A percentile compares a stretch with the other conserved stretches of the same genome.
phyloP scores from a whole-genome alignment of 2,888 invertebrate genomes.

The Oscheius sp. region DNA sequence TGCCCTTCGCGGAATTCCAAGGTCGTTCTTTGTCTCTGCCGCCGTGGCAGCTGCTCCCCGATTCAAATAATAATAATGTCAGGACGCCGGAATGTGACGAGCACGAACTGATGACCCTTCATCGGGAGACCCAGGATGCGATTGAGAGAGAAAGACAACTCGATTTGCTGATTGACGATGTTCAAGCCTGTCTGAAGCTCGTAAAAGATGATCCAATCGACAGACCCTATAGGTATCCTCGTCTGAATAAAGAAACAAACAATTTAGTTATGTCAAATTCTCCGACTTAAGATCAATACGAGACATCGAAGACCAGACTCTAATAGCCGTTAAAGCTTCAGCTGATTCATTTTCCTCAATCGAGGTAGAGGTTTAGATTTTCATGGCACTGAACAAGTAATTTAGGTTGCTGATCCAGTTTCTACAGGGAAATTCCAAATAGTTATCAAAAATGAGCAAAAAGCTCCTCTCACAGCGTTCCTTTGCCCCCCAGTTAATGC shows the following conservation, averaged over 20 bases:
- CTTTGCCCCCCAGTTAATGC: constrained; percentile 29
- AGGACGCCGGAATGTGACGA: constrained; percentile 39
- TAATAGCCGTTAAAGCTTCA: constrained; percentile 61
- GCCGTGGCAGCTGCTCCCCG: constrained; percentile 3
- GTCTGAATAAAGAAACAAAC: not conserved
- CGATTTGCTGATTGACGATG: constrained; percentile 49
- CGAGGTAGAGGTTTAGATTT: constrained; percentile 16
- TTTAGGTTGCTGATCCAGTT: constrained; percentile 38
- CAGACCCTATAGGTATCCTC: constrained; percentile 53
- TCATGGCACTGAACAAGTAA: too few relatives aligned
- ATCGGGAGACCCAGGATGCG: constrained; percentile 40
- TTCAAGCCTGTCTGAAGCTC: constrained; percentile 46
- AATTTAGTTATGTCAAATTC: constrained; percentile 58
- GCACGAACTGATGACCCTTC: constrained; percentile 38
- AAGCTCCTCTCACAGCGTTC: constrained; percentile 12
- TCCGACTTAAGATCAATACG: constrained; percentile 49
- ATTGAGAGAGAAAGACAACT: constrained; percentile 43
- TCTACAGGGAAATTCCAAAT: constrained; percentile 33
- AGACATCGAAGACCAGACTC: constrained; percentile 43
- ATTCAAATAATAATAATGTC: not conserved
- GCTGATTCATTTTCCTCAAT: constrained; percentile 36
- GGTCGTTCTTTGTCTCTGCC: constrained; percentile 23
- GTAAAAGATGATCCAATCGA: constrained; percentile 62
- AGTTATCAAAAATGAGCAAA: constrained; percentile 18
- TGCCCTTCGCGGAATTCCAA: constrained; percentile 10